Conservation (phyloP, 2,888 invertebrate species). For the Linnaemya vulpina region DNA sequence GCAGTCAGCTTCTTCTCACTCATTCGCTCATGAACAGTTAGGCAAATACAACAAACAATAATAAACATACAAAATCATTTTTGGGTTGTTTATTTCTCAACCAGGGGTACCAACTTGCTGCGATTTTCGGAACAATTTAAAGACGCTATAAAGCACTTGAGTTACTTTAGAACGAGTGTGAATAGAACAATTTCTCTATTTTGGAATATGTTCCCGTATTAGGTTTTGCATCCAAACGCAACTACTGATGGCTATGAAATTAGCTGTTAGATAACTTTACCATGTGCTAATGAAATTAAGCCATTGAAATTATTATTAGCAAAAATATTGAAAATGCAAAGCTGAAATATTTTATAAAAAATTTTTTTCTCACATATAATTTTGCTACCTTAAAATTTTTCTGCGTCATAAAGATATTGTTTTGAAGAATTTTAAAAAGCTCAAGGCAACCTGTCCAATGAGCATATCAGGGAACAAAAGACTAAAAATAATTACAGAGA, state of each 20-base stretch:
- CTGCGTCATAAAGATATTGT: no score
- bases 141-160: background rate
- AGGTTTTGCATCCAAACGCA: background rate
- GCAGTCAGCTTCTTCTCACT: constrained; percentile 18
- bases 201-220: background rate
- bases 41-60: constrained; percentile 23
- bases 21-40: constrained; percentile 38
- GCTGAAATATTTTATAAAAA: background rate
- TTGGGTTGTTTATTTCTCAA: background rate
- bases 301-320: background rate
- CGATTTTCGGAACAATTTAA: background rate
- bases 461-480: no score
- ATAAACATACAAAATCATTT: background rate
- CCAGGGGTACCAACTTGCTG: background rate
- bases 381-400: no score
- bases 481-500: no score
- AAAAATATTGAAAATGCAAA: background rate
- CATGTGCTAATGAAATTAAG: background rate
- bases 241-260: background rate
- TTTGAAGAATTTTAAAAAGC: no score
- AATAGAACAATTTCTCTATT: background rate
- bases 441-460: no score
- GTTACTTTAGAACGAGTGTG: background rate
- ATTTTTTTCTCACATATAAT: no score
- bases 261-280: background rate